These are phyloP conservation scores for Arion vulgaris DNA, from an alignment of 1,140 invertebrate species.

Conservation along the genomic window DNA sequence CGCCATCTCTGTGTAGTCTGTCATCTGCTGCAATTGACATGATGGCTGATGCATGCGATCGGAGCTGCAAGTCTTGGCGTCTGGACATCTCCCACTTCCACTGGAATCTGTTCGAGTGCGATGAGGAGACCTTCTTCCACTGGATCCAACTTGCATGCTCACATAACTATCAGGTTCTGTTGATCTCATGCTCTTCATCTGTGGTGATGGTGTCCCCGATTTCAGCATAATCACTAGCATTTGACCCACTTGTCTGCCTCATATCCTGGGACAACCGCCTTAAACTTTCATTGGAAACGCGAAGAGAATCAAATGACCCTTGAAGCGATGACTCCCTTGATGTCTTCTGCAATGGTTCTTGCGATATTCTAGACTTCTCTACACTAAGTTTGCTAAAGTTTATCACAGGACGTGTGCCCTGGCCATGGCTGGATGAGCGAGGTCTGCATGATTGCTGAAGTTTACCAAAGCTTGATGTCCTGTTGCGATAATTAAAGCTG, in stretches of 20 bases:
- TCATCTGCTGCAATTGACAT: neutral
- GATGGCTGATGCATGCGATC: neutral
- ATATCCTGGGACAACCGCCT: slow-evolving; percentile 51
- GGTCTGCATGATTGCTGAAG: slow-evolving; percentile 57
- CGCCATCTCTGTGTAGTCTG: neutral
- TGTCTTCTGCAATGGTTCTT: slow-evolving; percentile 47
- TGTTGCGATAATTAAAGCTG: slow-evolving; percentile 62
- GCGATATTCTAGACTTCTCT: slow-evolving; percentile 52
- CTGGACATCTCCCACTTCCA: neutral
- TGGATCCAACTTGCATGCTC: slow-evolving; percentile 57
- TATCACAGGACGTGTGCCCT: slow-evolving; percentile 50
- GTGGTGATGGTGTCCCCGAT: slow-evolving; percentile 52
- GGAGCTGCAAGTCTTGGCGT: neutral
- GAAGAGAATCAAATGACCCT: slow-evolving; percentile 54
- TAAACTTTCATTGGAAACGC: slow-evolving; percentile 60
- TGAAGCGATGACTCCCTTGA: slow-evolving; percentile 58
- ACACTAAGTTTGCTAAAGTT: slow-evolving; percentile 49
- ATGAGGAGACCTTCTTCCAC: slow-evolving; percentile 32
- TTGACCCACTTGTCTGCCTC: slow-evolving; percentile 47
- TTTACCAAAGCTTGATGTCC: slow-evolving; percentile 64
- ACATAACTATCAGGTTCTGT: slow-evolving; percentile 54
- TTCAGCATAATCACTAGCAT: slow-evolving; percentile 34
- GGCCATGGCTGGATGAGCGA: slow-evolving; percentile 68
- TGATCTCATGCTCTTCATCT: slow-evolving; percentile 27
- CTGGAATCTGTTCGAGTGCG: slow-evolving; percentile 22